Evolutionary conservation across 2,113 vertebrate species (phyloP).

Genomic region (Amia ocellicauda): DNA sequence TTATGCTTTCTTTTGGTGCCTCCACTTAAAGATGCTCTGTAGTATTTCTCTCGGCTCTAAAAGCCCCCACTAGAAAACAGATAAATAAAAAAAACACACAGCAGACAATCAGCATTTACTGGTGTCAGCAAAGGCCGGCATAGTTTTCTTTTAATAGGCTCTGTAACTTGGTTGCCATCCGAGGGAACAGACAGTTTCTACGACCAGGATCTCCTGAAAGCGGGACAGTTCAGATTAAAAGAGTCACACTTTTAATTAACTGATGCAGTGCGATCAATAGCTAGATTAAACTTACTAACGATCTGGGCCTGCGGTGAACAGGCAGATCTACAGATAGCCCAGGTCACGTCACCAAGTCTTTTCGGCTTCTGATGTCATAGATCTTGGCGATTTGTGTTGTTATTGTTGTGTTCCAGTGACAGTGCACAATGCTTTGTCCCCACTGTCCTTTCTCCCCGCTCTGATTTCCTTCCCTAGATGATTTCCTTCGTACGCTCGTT

Average conservation of each 20-base stretch:
- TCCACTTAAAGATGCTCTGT: conserved; percentile 7
- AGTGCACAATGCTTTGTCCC: conserved; percentile 6
- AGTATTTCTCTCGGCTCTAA: background rate
- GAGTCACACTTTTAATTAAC: conserved; percentile 7
- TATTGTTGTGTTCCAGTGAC: background rate
- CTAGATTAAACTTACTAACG: background rate
- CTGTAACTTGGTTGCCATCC: background rate
- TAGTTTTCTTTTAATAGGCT: background rate
- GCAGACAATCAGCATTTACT: background rate
- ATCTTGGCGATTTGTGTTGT: background rate
- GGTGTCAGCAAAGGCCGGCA: background rate
- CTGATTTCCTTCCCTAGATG: background rate
- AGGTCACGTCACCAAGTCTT: background rate
- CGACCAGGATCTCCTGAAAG: background rate
- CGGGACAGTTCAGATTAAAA: background rate
- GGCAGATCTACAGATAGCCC: background rate
- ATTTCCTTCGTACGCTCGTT: background rate
- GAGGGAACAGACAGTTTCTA: background rate
- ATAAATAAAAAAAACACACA: background rate
- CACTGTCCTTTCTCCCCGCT: background rate
- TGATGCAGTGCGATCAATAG: conserved; percentile 1
- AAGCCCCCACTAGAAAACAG: background rate
- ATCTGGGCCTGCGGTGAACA: background rate
- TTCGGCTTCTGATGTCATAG: background rate
- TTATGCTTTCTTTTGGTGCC: background rate